Percentiles rank a stretch among this genome's conserved stretches.
phyloP scores from a whole-genome alignment of 2,888 invertebrate species.

The Parthenolecanium corni region DNA sequence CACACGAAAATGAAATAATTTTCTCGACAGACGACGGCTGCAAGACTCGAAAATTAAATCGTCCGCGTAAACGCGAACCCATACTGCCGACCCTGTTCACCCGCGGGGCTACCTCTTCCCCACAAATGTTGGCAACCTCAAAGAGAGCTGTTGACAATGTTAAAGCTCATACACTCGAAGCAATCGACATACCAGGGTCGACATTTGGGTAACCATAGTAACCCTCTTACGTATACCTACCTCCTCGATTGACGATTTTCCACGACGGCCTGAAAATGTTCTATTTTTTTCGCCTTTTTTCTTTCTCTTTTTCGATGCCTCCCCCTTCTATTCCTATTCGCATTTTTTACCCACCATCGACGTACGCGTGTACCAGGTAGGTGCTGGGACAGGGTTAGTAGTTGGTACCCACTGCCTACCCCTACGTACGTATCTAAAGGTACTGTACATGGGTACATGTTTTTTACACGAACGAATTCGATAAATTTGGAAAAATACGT shows the following conservation, averaged over 20 bases:
- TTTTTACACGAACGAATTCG: conserved; percentile 1
- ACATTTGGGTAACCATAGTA: conserved; percentile 17
- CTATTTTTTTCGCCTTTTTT: conserved; percentile 3
- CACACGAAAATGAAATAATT: no score
- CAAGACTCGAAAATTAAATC: background rate
- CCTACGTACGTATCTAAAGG: background rate
- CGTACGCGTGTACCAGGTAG: no score
- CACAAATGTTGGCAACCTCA: conserved; percentile 8
- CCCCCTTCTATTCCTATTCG: background rate
- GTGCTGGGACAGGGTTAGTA: no score
- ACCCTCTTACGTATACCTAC: conserved; percentile 13
- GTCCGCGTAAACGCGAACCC: background rate
- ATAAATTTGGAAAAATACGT: background rate
- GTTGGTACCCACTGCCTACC: no score
- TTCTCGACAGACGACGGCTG: no score
- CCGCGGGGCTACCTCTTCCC: no score
- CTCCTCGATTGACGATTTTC: conserved; percentile 15
- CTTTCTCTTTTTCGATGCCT: background rate
- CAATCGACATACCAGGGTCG: conserved; percentile 21
- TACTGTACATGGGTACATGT: background rate
- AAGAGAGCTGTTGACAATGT: conserved; percentile 24
- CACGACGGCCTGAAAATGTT: conserved; percentile 4
- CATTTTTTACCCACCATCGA: background rate
- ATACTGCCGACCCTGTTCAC: background rate
- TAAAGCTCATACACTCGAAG: conserved; percentile 20